Evolutionary conservation across 1,140 invertebrate species (phyloP), one percentile per base, ranked within the genome.

Genomic region (Hormaphis cornu): DNA sequence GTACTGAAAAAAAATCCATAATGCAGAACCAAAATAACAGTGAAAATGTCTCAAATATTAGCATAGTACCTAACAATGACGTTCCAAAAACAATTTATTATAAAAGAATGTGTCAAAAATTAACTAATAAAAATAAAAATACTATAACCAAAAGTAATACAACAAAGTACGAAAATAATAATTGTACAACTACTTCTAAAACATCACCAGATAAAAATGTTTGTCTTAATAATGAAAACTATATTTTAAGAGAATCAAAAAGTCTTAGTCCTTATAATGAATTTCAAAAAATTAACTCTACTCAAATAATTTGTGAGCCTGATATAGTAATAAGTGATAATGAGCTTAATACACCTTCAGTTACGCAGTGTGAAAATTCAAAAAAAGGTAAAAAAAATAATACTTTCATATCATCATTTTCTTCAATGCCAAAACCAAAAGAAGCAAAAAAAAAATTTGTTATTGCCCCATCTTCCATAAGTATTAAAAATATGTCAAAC

Each of bases 11-110:
- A 28, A 46, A 42, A 20, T 16, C 44, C 1, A 35, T 35, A 33
- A 8, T 35, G 6, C 16, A n/a, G 3, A 48, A 50, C 9, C n/a
- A 22, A 9, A 50, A 35, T 66, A 48, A 61, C 26, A 28, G 50
- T 50, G 24, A 46, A 12, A 28, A 14, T 66, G 18, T 33, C 9
- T 33, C 5, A 14, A 33, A 20, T 30, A 33, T 50, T 33, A 3
- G 14, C 14, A 66, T 50, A 0, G 7, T 30, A 9, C 61, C 61
- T 16, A 50, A 50, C 2, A 1, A 10, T 46, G 20, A 66, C 35
- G 24, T 66, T 33, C 61, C 61, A 30, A 50, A 66, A 66, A 66
- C 61, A 20, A 6, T 66, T 50, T 66, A 48, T 24, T 50, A 20
- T 50, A 46, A 48, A 46, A 50, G 61, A 22, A 8, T 66, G 20